These are phyloP conservation scores for Lordiphosa andalusiaca DNA, from an alignment of 2,888 invertebrate species.

Conservation along the genomic window DNA sequence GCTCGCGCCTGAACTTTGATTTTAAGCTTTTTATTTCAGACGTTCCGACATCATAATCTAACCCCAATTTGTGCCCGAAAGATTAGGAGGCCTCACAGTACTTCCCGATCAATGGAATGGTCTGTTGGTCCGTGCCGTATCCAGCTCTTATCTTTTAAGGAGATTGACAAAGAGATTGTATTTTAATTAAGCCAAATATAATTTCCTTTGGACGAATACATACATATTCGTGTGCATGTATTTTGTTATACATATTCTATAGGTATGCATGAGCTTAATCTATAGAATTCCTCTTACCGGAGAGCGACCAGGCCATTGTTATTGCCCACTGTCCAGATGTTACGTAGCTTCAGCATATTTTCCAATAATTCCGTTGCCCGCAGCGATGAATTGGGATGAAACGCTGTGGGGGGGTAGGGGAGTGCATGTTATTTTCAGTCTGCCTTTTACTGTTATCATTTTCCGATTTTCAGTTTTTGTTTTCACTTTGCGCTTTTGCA, in stretches of 20 bases:
- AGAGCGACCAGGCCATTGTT: slow-evolving; percentile 37
- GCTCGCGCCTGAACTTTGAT: neutral
- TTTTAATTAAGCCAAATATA: slow-evolving; percentile 16
- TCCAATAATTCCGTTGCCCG: slow-evolving; percentile 15
- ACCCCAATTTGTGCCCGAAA: slow-evolving; percentile 1
- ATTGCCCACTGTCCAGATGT: slow-evolving; percentile 44
- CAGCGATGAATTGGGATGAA: slow-evolving; percentile 23
- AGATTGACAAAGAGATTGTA: slow-evolving; percentile 7
- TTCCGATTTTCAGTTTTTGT: slow-evolving; percentile 17
- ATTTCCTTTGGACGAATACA: neutral
- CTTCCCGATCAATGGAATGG: neutral
- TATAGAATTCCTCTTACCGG: slow-evolving; percentile 40
- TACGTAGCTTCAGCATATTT: slow-evolving; percentile 66
- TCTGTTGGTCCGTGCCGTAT: slow-evolving; percentile 1
- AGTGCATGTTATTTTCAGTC: slow-evolving; percentile 35
- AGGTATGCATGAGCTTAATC: neutral
- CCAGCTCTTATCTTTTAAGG: slow-evolving; percentile 20
- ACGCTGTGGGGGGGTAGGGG: slow-evolving; percentile 48
- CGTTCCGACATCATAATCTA: neutral
- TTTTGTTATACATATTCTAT: slow-evolving; percentile 4
- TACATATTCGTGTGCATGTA: neutral
- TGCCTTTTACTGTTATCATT: slow-evolving; percentile 22
- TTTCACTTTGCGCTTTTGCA: slow-evolving; percentile 20
- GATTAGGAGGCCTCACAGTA: neutral
- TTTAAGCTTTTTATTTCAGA: neutral